These are phyloP conservation scores for Stomatorhinus walkeri DNA, from an alignment of 2,797 vertebrate species.

Conservation along the genomic window DNA sequence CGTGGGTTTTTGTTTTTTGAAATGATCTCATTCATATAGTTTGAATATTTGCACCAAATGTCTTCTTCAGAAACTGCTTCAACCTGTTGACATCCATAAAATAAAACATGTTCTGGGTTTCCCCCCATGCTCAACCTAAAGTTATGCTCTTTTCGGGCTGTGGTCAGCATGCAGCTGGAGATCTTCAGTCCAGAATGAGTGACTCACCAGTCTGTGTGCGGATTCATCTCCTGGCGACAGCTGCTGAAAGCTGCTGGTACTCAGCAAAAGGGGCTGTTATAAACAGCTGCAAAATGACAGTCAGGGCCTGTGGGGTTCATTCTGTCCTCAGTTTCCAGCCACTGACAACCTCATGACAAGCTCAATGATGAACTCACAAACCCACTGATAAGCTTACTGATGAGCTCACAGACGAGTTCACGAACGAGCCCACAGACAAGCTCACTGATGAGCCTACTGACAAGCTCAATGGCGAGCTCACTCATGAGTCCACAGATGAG, in stretches of 20 bases:
- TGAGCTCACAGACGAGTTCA: not conserved
- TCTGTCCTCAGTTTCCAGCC: not conserved
- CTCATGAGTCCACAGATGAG: too few species aligned
- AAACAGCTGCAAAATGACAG: not conserved
- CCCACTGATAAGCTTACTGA: not conserved
- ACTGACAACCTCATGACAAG: not conserved
- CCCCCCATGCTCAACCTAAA: not conserved
- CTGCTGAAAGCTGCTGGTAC: not conserved
- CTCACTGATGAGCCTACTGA: too few species aligned
- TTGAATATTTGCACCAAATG: not conserved
- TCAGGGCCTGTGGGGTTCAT: not conserved
- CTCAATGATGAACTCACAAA: not conserved
- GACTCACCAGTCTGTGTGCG: not conserved
- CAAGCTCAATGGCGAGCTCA: accelerated
- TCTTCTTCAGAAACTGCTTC: not conserved
- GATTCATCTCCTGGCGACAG: not conserved
- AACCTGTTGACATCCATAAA: not conserved
- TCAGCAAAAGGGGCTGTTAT: not conserved
- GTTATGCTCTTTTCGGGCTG: not conserved
- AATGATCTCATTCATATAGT: not conserved
- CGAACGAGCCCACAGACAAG: too few species aligned
- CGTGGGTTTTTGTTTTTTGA: not conserved
- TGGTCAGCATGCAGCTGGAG: not conserved
- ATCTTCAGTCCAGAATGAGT: not conserved
- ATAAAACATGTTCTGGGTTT: not conserved